phyloP scores from a whole-genome alignment of 2,113 vertebrate genomes.

The Cnemophilus loriae region DNA sequence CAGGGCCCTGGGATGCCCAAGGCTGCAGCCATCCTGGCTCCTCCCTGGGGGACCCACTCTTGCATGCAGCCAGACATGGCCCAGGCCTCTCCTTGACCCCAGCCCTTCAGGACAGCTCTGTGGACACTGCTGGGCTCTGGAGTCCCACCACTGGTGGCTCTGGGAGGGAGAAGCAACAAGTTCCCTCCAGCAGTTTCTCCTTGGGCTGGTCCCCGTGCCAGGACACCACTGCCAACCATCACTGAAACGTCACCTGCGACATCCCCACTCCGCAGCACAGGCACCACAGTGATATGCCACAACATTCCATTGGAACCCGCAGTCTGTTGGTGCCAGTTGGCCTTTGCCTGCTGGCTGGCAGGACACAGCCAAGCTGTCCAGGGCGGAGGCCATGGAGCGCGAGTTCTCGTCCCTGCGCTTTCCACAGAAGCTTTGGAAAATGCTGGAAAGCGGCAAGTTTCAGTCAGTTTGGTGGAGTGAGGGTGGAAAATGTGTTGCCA shows the following conservation, averaged over 20 bases:
- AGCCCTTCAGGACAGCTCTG: not conserved
- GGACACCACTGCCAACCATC: not conserved
- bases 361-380: not conserved
- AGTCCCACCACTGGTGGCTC: not conserved
- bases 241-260: not conserved
- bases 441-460: not conserved
- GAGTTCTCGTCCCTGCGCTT: not conserved
- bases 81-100: not conserved
- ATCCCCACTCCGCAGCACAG: rapidly evolving
- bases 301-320: not conserved
- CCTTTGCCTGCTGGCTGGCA: not conserved
- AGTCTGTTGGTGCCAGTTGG: not conserved
- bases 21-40: not conserved
- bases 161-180: not conserved
- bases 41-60: not conserved
- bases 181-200: not conserved
- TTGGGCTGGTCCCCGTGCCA: not conserved
- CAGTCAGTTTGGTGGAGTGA: not conserved
- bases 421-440: not conserved
- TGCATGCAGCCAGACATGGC: not conserved
- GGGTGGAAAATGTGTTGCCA: not conserved
- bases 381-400: rapidly evolving
- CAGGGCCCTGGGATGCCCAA: not conserved
- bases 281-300: not conserved
- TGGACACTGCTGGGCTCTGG: not conserved